A percentile compares a stretch with the other conserved stretches of the same genome.
These are phyloP conservation scores for Poeciliopsis paucimaculata DNA, from an alignment of 2,797 vertebrate species.

Conservation along the genomic window DNA sequence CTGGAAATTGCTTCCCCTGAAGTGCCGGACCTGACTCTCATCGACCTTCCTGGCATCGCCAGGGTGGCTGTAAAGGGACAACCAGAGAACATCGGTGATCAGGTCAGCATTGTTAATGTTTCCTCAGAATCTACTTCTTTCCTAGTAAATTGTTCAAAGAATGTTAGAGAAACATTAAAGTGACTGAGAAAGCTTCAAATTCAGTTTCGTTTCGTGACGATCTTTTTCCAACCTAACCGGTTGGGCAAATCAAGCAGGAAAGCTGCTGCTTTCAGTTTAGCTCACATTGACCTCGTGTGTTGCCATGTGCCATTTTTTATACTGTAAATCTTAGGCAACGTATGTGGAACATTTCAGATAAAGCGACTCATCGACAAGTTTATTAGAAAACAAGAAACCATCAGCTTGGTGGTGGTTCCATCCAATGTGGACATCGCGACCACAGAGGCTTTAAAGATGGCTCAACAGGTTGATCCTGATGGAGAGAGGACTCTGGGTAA, in stretches of 20 bases:
- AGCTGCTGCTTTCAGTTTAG: not conserved
- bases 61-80: constrained; percentile 87
- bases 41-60: constrained; percentile 90
- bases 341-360: constrained; percentile 75
- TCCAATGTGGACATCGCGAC: constrained; percentile 92
- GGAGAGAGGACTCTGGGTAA: constrained; percentile 92
- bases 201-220: not conserved
- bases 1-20: constrained; percentile 84
- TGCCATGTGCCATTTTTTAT: not conserved
- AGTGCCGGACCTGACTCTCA: constrained; percentile 89
- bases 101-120: constrained; percentile 69
- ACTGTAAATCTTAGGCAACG: not conserved
- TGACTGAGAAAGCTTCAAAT: not conserved
- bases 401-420: constrained; percentile 90
- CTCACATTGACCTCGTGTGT: not conserved
- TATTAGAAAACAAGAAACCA: constrained; percentile 87
- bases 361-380: constrained; percentile 81
- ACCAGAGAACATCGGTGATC: constrained; percentile 83
- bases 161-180: not conserved
- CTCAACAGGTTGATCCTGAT: constrained; percentile 83
- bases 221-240: not conserved
- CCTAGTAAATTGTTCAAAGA: not conserved
- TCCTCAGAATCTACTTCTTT: not conserved
- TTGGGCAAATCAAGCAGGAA: too few relatives aligned
- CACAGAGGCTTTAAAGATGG: constrained; percentile 91